Base-by-base conservation (phyloP, 2,797 vertebrate species). In the Tolypeutes matacus region DNA sequence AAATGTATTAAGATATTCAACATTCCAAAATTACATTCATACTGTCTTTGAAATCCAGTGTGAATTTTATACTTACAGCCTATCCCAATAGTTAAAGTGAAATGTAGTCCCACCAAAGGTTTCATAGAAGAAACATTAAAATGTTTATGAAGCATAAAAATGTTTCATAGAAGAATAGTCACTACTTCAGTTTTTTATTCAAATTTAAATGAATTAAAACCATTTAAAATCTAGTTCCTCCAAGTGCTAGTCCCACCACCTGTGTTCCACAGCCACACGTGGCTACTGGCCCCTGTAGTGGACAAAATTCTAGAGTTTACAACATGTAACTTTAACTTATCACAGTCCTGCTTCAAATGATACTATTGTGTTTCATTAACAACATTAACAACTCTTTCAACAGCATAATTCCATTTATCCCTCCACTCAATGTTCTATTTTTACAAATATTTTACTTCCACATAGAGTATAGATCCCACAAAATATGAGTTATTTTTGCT, bases 121-220 rank as follows among this genome's bases (percentile, higher is more conserved):
- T n/a, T n/a, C n/a, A n/a, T n/a, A n/a, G n/a, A n/a, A n/a, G n/a
- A n/a, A n/a, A n/a, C n/a, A n/a, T n/a, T n/a, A n/a, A n/a, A n/a
- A n/a, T n/a, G n/a, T n/a, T n/a, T n/a, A n/a, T n/a, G n/a, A n/a
- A 75, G 27, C 78, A 25, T 75, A 60, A 76, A 34, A 62, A 27
- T 18, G 7, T 76, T 76, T 53, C 39, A n/a, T 8, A 65, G 20
- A 56, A 92, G 13, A 73, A 64, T 25, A 49, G 9, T 53, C 0
- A 15, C 25, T 25, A 14, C 7, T 76, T 93, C 75, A 46, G 49
- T 60, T 87, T 93, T 67, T 34, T 51, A 20, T 9, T 36, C 51
- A 46, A 69, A 91, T 62, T 91, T 75, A 67, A 80, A 76, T 78
- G 67, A 75, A 73, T 56, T 62, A 64, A 90, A 92, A 56, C 21